Base-by-base conservation (phyloP, 2,888 invertebrate species). In the Erynnis tages region DNA sequence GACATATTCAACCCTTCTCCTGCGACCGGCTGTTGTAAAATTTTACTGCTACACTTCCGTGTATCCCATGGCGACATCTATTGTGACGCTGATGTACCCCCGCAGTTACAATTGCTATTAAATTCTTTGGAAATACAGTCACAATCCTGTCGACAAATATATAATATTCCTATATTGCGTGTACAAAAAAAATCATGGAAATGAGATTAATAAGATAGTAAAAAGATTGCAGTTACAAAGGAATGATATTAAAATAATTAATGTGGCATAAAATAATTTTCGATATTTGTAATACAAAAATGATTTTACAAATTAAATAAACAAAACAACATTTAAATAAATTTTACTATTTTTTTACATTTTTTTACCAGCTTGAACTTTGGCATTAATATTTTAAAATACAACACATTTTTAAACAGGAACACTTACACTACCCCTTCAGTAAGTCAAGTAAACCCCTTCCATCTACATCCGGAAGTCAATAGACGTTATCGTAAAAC, bases 1-100 rank as follows among this genome's bases (percentile, higher is more conserved):
- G 30, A 23, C 6, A 10, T 29, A 34, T 57, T 60, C 62, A 67
- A 66, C 67, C 69, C 66, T 65, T 65, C 61, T 73, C 77, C 76
- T 74, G 74, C 74, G 59, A 63, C 61, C 74, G 74, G 67, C 65
- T 72, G 84, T 77, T 82, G 78, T 88, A 87, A 88, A 87, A 84
- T 79, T 88, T 87, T 83, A 88, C 85, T 80, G 80, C 84, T 70
- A 61, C 59, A 76, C 79, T 79, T 84, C 85, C 83, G 80, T 69
- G 65, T 14, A 67, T 71, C 67, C 69, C 65, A 68, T 73, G 74
- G 73, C 69, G 73, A 71, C 68, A 48, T 54, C 69, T 68, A 80
- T 87, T 86, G 84, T 86, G 72, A 84, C 82, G 82, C 67, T 82
- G 83, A 83, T 81, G 73, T 67, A 66, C 69, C 62, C 61, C 60